phyloP scores from a whole-genome alignment of 2,888 invertebrate species.

The Drosophila longiperda region DNA sequence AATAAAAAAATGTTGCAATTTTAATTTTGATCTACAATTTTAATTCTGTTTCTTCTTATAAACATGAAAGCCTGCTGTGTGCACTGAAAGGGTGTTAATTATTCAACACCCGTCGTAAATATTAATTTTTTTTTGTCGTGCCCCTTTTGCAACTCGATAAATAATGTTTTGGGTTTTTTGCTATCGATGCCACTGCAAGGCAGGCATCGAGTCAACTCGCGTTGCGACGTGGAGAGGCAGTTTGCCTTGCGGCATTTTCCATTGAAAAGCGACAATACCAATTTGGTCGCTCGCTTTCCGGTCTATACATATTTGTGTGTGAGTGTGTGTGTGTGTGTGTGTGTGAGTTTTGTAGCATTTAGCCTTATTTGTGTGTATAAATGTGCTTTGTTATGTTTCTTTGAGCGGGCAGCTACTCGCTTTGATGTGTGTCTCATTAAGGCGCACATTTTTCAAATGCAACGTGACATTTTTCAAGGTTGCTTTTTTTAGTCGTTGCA shows the following conservation, averaged over 20 bases:
- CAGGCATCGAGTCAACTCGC: slow-evolving; percentile 6
- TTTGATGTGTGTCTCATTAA: slow-evolving; percentile 54
- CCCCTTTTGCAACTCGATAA: slow-evolving; percentile 17
- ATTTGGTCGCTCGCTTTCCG: slow-evolving; percentile 71
- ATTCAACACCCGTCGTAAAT: not conserved
- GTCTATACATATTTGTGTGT: slow-evolving; percentile 48
- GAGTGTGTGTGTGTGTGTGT: not conserved
- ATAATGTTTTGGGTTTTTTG: slow-evolving; percentile 27
- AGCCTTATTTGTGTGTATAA: slow-evolving; percentile 45
- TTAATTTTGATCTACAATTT: no score
- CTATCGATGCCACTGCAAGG: slow-evolving; percentile 47
- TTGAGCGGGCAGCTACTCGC: slow-evolving; percentile 18
- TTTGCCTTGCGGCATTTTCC: slow-evolving; percentile 57
- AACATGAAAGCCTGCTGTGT: not conserved
- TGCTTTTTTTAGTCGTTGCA: slow-evolving; percentile 28
- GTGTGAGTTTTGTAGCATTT: slow-evolving; percentile 12
- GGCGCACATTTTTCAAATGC: slow-evolving; percentile 62
- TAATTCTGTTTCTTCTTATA: not conserved
- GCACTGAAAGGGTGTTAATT: not conserved
- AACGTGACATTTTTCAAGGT: slow-evolving; percentile 64
- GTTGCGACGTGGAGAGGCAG: slow-evolving; percentile 3
- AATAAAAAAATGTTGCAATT: not conserved
- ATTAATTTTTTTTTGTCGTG: not conserved
- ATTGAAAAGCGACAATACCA: slow-evolving; percentile 64
- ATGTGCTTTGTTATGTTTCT: slow-evolving; percentile 15